Base-by-base conservation (phyloP, 2,113 vertebrate genomes). In the Callorhinus ursinus region DNA sequence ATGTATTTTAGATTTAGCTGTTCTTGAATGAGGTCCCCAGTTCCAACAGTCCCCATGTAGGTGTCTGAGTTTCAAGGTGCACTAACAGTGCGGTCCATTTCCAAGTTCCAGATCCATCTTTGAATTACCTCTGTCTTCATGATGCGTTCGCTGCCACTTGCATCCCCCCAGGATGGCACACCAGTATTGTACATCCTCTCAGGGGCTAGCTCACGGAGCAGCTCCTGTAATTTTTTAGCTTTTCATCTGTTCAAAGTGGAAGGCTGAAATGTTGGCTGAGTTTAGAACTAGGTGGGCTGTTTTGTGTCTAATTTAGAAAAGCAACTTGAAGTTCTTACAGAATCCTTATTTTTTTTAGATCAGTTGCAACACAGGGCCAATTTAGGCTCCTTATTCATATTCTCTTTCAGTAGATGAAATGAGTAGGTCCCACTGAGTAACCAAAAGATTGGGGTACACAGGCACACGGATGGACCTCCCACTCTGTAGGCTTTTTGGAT, bases 71-170 rank as follows among this genome's bases (percentile, higher is more conserved):
- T 26, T 76, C 51, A 4, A 39, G 80, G 39, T 31, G 4, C 33
- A 0, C 42, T 46, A 0, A 12, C 31, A 10, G 6, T 0, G 3
- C 0, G 5, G 24, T 26, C 77, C 15, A 0, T 39, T 55, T 33
- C 53, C 19, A 2, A 22, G 31, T 18, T 15, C 84, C 19, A 10
- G 55, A 1, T 1, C 79, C 7, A 0, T 24, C 81, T 80, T 5
- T 22, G 63, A 49, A 1, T n/a, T 10, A 3, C 81, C 4, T 69
- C 74, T 33, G 21, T 19, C 88, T n/a, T n/a, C 18, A 0, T 21
- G 39, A 1, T 0, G 0, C 22, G n/a, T 12, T 2, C 0, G 8
- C 2, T 0, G 24, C 65, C 2, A 0, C 91, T 19, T 1, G 8
- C 3, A 0, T 16, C 55, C 77, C 63, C 19, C 10, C 2, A 2